Evolutionary conservation across 1,140 invertebrate genomes (phyloP).

Genomic region (Uloborus diversus): DNA sequence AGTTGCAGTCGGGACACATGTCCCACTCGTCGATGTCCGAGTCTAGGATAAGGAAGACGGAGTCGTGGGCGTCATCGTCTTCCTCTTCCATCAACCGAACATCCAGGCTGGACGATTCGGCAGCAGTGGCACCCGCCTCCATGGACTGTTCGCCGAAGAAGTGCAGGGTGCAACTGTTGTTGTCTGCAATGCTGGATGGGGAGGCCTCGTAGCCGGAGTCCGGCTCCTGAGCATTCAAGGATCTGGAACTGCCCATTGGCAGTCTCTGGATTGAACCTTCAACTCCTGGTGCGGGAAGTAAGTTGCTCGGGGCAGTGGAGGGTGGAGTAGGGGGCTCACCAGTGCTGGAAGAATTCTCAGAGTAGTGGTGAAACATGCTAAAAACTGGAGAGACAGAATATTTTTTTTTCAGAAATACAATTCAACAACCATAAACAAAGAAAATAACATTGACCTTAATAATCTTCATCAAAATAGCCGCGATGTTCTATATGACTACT

Average conservation of each 20-base stretch:
- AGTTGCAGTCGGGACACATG: not conserved
- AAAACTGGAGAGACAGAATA: too few relatives aligned
- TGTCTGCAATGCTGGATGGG: not conserved
- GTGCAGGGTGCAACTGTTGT: not conserved
- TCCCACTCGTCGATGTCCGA: not conserved
- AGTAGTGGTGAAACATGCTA: not conserved
- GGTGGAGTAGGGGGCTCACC: slow-evolving; percentile 27
- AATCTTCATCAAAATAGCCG: too few relatives aligned
- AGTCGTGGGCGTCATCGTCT: not conserved
- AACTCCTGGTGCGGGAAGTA: not conserved
- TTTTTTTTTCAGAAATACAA: too few relatives aligned
- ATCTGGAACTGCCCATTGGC: not conserved
- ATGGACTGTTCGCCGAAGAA: not conserved
- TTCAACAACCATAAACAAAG: too few relatives aligned
- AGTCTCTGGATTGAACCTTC: not conserved
- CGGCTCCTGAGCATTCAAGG: not conserved
- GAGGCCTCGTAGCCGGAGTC: slow-evolving; percentile 12
- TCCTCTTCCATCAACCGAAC: not conserved
- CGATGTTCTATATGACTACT: too few relatives aligned
- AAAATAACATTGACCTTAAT: too few relatives aligned
- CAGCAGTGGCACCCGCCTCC: not conserved
- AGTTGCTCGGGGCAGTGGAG: too few relatives aligned
- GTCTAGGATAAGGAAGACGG: not conserved
- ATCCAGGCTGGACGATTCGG: not conserved
- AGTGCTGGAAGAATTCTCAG: slow-evolving; percentile 1